phyloP scores from a whole-genome alignment of 2,888 invertebrate genomes.

The Augochlorella aurata region DNA sequence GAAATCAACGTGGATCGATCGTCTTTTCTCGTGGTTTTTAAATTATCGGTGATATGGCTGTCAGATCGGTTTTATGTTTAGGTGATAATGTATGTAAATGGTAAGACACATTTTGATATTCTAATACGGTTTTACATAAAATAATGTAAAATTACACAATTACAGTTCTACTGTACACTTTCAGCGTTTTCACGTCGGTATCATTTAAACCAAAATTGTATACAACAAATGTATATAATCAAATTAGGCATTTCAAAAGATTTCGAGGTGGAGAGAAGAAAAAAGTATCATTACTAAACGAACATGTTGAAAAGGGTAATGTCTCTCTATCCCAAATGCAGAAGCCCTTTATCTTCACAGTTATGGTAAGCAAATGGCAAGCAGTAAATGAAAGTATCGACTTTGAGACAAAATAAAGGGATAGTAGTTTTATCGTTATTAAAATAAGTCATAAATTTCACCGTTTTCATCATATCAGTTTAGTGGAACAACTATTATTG shows the following conservation, averaged over 20 bases:
- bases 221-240: slow-evolving; percentile 60
- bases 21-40: neutral
- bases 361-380: slow-evolving; percentile 85
- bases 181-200: slow-evolving; percentile 71
- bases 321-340: slow-evolving; percentile 82
- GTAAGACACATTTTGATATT: slow-evolving; percentile 57
- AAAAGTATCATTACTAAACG: slow-evolving; percentile 46
- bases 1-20: slow-evolving; percentile 15
- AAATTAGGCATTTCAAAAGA: slow-evolving; percentile 68
- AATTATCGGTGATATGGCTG: slow-evolving; percentile 65
- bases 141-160: neutral
- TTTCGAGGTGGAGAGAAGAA: slow-evolving; percentile 49
- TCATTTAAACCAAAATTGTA: slow-evolving; percentile 65
- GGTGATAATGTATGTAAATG: slow-evolving; percentile 68
- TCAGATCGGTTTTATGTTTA: slow-evolving; percentile 67
- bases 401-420: neutral
- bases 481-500: slow-evolving; percentile 87
- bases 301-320: slow-evolving; percentile 81
- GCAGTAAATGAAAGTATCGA: neutral
- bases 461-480: slow-evolving; percentile 83
- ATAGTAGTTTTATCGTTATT: neutral
- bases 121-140: neutral
- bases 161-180: slow-evolving; percentile 33
- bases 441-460: slow-evolving; percentile 22
- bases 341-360: slow-evolving; percentile 86